Conservation (phyloP, 2,113 vertebrate genomes). For the Zapornia atra region DNA sequence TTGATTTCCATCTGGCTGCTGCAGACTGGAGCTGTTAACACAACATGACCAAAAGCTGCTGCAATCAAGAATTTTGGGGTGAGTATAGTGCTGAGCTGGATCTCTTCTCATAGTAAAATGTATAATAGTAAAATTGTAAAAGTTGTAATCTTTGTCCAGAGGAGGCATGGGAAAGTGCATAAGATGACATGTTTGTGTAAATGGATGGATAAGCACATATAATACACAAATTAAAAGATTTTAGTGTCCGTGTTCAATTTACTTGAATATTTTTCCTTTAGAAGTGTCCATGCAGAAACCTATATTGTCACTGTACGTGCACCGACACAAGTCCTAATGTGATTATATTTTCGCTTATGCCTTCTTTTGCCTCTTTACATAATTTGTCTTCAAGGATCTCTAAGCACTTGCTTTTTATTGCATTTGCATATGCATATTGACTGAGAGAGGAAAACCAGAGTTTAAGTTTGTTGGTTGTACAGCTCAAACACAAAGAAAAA, state of each 20-base stretch:
- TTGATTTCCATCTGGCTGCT: background rate
- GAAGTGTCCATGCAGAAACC: background rate
- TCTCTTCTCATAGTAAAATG: background rate
- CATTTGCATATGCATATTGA: background rate
- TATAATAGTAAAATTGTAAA: background rate
- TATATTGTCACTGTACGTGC: fast-evolving
- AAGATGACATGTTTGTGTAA: no score
- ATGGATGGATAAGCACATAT: background rate
- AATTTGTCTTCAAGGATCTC: background rate
- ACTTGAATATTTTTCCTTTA: background rate
- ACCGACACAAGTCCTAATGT: background rate
- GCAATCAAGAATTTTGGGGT: background rate
- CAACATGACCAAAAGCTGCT: background rate
- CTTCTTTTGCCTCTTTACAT: background rate
- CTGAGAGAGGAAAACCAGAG: background rate
- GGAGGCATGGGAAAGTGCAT: background rate
- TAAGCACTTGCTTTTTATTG: background rate
- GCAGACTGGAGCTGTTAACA: background rate
- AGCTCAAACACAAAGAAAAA: background rate
- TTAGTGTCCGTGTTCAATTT: background rate
- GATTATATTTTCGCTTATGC: background rate
- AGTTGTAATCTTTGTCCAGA: background rate
- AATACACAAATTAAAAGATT: background rate
- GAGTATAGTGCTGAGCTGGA: no score
- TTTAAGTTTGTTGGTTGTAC: background rate